Base-by-base conservation (phyloP, 2,888 invertebrate genomes). In the Pseudoips prasinana region DNA sequence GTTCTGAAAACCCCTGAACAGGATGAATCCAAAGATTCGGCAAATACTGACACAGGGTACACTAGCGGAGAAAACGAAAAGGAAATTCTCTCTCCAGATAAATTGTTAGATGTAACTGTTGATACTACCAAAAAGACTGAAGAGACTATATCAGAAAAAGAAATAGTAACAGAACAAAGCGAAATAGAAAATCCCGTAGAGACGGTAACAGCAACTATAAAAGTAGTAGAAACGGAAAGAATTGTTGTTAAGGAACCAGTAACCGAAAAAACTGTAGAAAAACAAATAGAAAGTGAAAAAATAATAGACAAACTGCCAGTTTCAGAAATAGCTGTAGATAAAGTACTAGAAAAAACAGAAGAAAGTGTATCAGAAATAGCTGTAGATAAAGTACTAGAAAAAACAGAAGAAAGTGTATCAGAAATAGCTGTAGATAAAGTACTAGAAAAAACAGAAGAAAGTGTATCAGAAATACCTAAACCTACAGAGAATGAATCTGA, bases 21-120 rank as follows among this genome's bases (percentile, higher is more conserved):
- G 35, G 72, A 78, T 7, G 66, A 71, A 40, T 74, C 73, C 7
- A 74, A 65, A 37, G 76, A 76, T 41, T 75, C 77, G 4, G 34
- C 70, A 7, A 68, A 60, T 31, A 67, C 70, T 1, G 71, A 77
- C 38, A 72, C 69, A 5, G 71, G 68, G 7, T 73, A 77, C 44
- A 67, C 58, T 2, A 74, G 73, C 34, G 44, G 42, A 8, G 40
- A 41, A 11, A 5, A 20, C 1, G 18, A 7, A 7, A 33, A 32
- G 1, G 45, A 10, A 29, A 30, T 37, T 10, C 8, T 27, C 19
- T 6, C 35, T 20, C 5, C 35, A 9, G 38, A 36, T 20, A 32
- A 34, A 10, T 5, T 8, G 7, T 5, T 30, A 8, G 30, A 30
- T 27, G 30, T 10, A 10, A 9, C 22, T 9, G n/a, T n/a, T 3